Conservation (phyloP, 1,140 invertebrate genomes). For the Ceratina japonica region DNA sequence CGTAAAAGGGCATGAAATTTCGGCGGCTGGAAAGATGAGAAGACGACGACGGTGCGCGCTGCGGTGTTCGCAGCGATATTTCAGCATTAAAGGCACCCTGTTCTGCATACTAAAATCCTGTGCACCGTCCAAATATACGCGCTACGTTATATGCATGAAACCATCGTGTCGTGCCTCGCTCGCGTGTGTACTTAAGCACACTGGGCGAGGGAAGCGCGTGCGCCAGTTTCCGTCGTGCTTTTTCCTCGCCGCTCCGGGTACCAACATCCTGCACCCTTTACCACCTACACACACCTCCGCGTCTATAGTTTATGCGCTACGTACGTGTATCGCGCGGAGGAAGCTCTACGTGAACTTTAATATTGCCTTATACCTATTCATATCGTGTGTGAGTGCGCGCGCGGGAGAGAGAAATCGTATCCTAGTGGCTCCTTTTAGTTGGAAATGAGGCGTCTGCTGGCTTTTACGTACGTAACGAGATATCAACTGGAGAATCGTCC, state of each 20-base stretch:
- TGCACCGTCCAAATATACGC: constrained; percentile 54
- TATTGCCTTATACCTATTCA: constrained; percentile 65
- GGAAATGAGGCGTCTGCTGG: constrained; percentile 43
- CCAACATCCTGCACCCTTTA: constrained; percentile 16
- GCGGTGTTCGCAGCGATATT: constrained; percentile 60
- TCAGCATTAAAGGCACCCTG: constrained; percentile 63
- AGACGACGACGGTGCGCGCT: constrained; percentile 23
- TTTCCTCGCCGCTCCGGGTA: constrained; percentile 2
- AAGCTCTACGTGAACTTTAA: constrained; percentile 55
- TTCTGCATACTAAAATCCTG: constrained; percentile 63
- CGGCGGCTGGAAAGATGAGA: constrained; percentile 44
- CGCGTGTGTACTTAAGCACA: constrained; percentile 51
- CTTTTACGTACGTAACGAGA: constrained; percentile 20
- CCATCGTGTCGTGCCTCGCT: constrained; percentile 37
- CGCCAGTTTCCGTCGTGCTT: constrained; percentile 13
- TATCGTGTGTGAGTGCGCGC: constrained; percentile 18
- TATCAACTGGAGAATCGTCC: not conserved
- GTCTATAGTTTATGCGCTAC: constrained; percentile 4
- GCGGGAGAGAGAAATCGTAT: constrained; percentile 5
- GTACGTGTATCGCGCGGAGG: constrained; percentile 27
- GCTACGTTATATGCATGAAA: constrained; percentile 50
- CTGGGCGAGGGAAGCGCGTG: not conserved
- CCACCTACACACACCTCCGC: not conserved
- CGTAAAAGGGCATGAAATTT: constrained; percentile 49
- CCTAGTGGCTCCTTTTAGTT: constrained; percentile 41